Base-by-base conservation (phyloP, 2,797 vertebrate genomes). In the Masticophis lateralis region DNA sequence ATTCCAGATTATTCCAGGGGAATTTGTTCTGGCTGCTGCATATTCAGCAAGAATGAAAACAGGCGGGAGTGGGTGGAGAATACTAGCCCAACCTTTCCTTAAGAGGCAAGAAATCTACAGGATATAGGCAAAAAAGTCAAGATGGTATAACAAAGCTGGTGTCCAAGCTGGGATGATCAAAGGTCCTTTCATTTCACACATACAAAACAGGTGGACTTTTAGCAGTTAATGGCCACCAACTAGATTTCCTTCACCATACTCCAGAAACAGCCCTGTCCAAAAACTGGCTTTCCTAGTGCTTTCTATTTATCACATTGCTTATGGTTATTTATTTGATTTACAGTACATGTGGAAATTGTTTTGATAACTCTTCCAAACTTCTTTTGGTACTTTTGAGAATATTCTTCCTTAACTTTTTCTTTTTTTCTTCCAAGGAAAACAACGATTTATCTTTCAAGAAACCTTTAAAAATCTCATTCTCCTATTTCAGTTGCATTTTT, bases 301-400 rank as follows among this genome's bases (percentile, higher is more conserved):
- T 25, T 53, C 5, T n/a, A 69, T 86, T 12, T 8, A n/a, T 6
- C 10, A 27, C 14, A 3, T 61, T 92, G 91, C 91, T 79, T 90
- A 55, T 28, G 32, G 91, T 91, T 93, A 93, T 86, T 74, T 3
- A 27, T 55, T 87, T 61, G 61, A 1, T 57, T 91, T 87, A 87
- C 37, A 37, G 37, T 37, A 37, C 47, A 43, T 56, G 63, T 86
- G 14, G 74, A 83, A 60, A 87, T 66, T 22, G 18, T 74, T 59
- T 69, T 90, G 74, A 13, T 55, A 94, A 32, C 90, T 32, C 94
- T 32, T n/a, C 89, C 69, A 5, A 22, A 92, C 43, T 59, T 56
- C 87, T 57, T 66, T 87, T 57, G 59, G 88, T 83, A 69, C 69
- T 59, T 37, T 8, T 66, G 93, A 94, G 91, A 93, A 89, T 86